Base-by-base conservation (phyloP, 2,888 invertebrate species). In the Agonopterix subpropinquella region DNA sequence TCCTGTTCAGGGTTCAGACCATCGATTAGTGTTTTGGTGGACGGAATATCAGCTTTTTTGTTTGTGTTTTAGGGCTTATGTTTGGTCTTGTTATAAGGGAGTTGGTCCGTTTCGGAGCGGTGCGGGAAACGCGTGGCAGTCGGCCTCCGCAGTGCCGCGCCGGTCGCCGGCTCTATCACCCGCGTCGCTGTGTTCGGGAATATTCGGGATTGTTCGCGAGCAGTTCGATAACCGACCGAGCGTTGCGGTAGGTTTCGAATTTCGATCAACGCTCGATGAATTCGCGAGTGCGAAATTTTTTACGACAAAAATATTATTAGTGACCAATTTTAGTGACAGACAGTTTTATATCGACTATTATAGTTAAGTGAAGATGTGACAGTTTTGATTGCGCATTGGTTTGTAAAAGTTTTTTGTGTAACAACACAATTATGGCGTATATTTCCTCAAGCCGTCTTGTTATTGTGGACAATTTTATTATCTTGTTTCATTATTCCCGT, bases 81-180 rank as follows among this genome's bases (percentile, higher is more conserved):
- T 61, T 62, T 57, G 61, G 48, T 46, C 45, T 49, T 53, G 48
- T 49, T 54, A 56, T 47, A 52, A 52, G 56, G 66, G 62, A 69
- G 74, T 70, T 77, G 71, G 64, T 80, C 64, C 77, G 76, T 81
- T 65, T 67, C 65, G 73, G 62, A 66, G 67, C 65, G 62, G 69
- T 61, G 63, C 63, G 69, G 62, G 11, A 36, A 11, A 28, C 47
- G 44, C 47, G 50, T n/a, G 28, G 66, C 84, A 70, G 74, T 74
- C 71, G 69, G 68, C 74, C 71, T 67, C 80, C 85, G 84, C 86
- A 84, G 83, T 83, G 83, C 77, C 80, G 80, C 77, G 85, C 79
- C 82, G 83, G 66, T 69, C 70, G 80, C 77, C 82, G 83, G 79
- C 78, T 58, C 55, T 57, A 61, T 52, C 66, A 72, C 75, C 55